phyloP scores from a whole-genome alignment of 2,113 vertebrate species.

The Amphiprion percula region DNA sequence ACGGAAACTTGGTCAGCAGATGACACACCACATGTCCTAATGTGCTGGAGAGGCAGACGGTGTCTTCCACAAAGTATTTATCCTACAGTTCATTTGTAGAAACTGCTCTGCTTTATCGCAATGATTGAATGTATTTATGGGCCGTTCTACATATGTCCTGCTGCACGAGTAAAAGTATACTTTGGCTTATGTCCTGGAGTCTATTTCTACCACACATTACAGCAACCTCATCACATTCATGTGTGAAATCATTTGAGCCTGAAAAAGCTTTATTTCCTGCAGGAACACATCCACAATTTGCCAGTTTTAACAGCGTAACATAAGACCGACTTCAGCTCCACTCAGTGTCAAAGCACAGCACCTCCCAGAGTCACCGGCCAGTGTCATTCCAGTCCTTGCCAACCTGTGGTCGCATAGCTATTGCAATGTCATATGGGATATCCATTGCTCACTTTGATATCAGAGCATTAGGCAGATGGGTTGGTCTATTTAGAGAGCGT shows the following conservation, averaged over 20 bases:
- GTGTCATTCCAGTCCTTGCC: slow-evolving; percentile 42
- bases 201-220: slow-evolving; percentile 39
- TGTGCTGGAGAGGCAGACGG: neutral
- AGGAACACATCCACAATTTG: slow-evolving; percentile 23
- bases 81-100: neutral
- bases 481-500: slow-evolving; percentile 73
- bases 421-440: slow-evolving; percentile 59
- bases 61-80: neutral
- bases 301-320: slow-evolving; percentile 9
- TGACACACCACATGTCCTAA: neutral
- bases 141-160: slow-evolving; percentile 11
- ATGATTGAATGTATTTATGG: slow-evolving; percentile 6
- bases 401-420: slow-evolving; percentile 60
- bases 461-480: slow-evolving; percentile 69
- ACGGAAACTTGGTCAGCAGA: neutral
- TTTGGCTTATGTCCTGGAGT: slow-evolving; percentile 32
- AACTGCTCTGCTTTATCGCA: neutral
- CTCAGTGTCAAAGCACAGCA: slow-evolving; percentile 56
- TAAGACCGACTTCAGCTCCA: slow-evolving; percentile 27
- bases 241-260: slow-evolving; percentile 67
- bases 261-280: slow-evolving; percentile 51
- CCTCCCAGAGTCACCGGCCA: slow-evolving; percentile 27
- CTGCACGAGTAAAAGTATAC: neutral
- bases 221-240: slow-evolving; percentile 39
- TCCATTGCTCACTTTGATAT: slow-evolving; percentile 70